These are phyloP conservation scores for Leucophenga varia DNA, from an alignment of 1,140 invertebrate genomes.

Conservation along the genomic window DNA sequence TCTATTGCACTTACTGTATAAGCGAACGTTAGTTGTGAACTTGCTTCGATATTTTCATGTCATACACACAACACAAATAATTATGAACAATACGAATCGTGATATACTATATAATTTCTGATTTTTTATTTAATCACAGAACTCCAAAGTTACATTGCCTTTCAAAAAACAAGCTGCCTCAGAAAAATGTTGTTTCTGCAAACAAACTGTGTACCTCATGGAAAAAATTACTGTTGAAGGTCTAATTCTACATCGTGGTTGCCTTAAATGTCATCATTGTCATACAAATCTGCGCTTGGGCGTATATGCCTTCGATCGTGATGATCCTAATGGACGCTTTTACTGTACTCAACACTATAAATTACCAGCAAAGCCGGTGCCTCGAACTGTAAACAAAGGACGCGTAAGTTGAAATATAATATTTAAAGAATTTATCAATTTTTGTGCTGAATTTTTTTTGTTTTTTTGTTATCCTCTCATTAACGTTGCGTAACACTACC, in stretches of 20 bases:
- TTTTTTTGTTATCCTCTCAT: too few relatives aligned
- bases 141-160: constrained; percentile 61
- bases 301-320: constrained; percentile 75
- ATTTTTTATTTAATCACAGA: constrained; percentile 57
- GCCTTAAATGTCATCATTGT: constrained; percentile 68
- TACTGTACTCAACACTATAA: constrained; percentile 82
- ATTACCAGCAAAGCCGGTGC: constrained; percentile 58
- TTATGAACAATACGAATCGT: neutral
- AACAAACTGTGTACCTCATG: constrained; percentile 85
- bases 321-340: constrained; percentile 72
- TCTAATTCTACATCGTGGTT: constrained; percentile 82
- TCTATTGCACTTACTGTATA: constrained; percentile 1
- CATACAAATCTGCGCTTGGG: constrained; percentile 53
- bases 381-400: constrained; percentile 37
- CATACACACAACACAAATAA: neutral
- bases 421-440: neutral
- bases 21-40: neutral
- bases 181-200: constrained; percentile 84
- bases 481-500: too few relatives aligned
- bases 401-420: constrained; percentile 17
- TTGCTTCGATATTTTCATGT: neutral
- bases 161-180: constrained; percentile 68
- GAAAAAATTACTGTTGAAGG: constrained; percentile 84
- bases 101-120: neutral
- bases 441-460: too few relatives aligned